Evolutionary conservation across 2,113 vertebrate species (phyloP).

Genomic region (Ascaphus truei): DNA sequence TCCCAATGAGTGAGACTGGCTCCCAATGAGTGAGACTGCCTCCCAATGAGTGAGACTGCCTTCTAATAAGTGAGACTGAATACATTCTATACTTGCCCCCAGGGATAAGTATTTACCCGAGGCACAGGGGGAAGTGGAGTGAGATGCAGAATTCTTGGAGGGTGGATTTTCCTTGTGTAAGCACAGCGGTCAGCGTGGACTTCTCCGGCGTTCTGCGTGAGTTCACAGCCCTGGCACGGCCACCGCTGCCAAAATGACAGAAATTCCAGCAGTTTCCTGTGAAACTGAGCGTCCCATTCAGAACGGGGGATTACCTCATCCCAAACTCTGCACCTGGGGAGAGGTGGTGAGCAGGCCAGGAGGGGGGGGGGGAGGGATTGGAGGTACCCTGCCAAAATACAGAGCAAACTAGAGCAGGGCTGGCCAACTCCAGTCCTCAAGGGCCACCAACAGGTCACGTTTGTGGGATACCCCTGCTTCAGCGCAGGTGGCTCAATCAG

Average conservation of each 20-base stretch:
- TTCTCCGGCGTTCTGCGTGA: background rate
- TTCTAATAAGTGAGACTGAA: background rate
- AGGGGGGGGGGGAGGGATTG: background rate
- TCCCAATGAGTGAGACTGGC: background rate
- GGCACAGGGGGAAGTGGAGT: background rate
- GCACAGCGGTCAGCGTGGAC: background rate
- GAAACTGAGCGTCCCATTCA: slow-evolving; percentile 49
- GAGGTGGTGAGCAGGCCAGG: slow-evolving; percentile 33
- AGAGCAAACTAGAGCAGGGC: too few relatives aligned
- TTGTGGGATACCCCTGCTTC: too few relatives aligned
- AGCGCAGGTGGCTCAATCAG: too few relatives aligned
- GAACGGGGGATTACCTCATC: slow-evolving; percentile 51
- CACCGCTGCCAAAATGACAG: slow-evolving; percentile 48
- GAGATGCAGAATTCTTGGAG: background rate
- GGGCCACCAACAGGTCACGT: too few relatives aligned
- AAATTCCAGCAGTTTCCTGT: slow-evolving; percentile 46
- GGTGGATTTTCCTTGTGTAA: background rate
- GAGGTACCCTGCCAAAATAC: background rate
- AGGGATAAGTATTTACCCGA: background rate
- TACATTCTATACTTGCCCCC: too few relatives aligned
- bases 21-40: background rate
- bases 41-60: background rate
- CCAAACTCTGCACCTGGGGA: slow-evolving; percentile 56
- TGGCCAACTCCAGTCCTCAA: too few relatives aligned
- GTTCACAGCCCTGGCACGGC: slow-evolving; percentile 15